Evolutionary conservation across 23 tunicate genomes (phyloP).

Genomic region (Trididemnum clinides): DNA sequence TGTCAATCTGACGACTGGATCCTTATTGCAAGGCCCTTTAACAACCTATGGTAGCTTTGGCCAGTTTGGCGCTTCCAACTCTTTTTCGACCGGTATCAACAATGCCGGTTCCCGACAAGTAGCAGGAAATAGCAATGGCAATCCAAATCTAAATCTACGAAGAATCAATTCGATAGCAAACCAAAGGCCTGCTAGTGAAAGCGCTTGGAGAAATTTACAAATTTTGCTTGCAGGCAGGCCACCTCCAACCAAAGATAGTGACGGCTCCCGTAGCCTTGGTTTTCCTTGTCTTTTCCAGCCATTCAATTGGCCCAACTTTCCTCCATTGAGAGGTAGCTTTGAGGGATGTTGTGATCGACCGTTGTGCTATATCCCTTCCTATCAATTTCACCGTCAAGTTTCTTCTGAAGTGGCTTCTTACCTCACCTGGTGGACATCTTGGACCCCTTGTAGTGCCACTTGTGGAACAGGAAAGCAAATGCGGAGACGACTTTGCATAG

Average conservation of each 20-base stretch:
- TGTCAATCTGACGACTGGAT: background rate
- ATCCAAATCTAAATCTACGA: background rate
- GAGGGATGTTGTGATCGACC: slow-evolving; percentile 37
- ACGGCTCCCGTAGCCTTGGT: background rate
- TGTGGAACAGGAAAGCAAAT: slow-evolving; percentile 38
- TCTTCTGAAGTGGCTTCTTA: slow-evolving; percentile 31
- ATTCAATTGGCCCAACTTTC: slow-evolving; percentile 25
- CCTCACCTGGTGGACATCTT: slow-evolving; percentile 24
- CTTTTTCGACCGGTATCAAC: background rate
- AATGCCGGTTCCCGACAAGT: background rate
- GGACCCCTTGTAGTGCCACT: slow-evolving; percentile 35
- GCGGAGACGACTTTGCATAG: slow-evolving; percentile 19
- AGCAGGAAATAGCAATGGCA: background rate
- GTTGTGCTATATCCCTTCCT: slow-evolving; percentile 17
- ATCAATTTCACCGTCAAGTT: background rate
- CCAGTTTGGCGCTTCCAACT: background rate
- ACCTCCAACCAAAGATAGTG: background rate
- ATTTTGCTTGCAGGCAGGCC: background rate
- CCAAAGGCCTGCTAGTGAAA: background rate
- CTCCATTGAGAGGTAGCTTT: slow-evolving; percentile 37
- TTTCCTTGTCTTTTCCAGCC: slow-evolving; percentile 25
- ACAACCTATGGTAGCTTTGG: slow-evolving; percentile 2
- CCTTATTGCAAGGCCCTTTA: background rate
- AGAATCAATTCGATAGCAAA: background rate
- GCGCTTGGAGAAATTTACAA: background rate